Evolutionary conservation across 2,113 vertebrate species (phyloP).

Genomic region (Gambusia affinis): DNA sequence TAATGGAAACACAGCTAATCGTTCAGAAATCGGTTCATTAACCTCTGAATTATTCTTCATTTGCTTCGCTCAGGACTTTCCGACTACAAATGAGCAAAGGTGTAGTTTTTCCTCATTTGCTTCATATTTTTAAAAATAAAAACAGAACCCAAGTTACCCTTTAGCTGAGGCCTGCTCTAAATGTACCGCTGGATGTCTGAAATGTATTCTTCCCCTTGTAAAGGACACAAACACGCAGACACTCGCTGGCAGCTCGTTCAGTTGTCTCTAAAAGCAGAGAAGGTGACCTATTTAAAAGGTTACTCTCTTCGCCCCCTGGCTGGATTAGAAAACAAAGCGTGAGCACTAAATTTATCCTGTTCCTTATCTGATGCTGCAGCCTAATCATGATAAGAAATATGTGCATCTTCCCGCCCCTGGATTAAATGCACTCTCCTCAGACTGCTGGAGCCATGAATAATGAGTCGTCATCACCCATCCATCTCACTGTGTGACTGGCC

Average conservation of each 20-base stretch:
- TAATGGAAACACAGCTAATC: too few relatives aligned
- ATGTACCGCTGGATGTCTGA: slow-evolving; percentile 1
- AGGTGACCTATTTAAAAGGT: slow-evolving; percentile 79
- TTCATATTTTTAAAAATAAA: neutral
- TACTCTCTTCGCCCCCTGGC: slow-evolving; percentile 68
- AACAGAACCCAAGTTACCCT: neutral
- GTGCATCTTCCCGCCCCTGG: slow-evolving; percentile 60
- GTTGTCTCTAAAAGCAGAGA: slow-evolving; percentile 57
- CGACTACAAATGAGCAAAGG: neutral
- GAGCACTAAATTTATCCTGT: slow-evolving; percentile 72
- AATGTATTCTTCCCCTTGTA: neutral
- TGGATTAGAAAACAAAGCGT: slow-evolving; percentile 74
- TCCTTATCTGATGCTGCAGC: slow-evolving; percentile 68
- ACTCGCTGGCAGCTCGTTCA: slow-evolving; percentile 13
- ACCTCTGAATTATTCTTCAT: too few relatives aligned
- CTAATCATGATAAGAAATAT: slow-evolving; percentile 69
- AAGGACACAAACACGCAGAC: slow-evolving; percentile 20
- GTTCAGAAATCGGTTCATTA: too few relatives aligned
- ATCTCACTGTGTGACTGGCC: slow-evolving; percentile 58
- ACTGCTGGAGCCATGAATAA: slow-evolving; percentile 57
- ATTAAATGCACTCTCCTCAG: slow-evolving; percentile 64
- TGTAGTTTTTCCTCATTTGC: neutral
- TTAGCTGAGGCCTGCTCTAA: neutral
- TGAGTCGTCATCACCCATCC: slow-evolving; percentile 51
- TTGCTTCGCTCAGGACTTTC: too few relatives aligned